A percentile compares a stretch with the other conserved stretches of the same genome.
These are phyloP conservation scores for Drosophila tanythrix DNA, from an alignment of 2,888 invertebrate genomes.

Conservation along the genomic window DNA sequence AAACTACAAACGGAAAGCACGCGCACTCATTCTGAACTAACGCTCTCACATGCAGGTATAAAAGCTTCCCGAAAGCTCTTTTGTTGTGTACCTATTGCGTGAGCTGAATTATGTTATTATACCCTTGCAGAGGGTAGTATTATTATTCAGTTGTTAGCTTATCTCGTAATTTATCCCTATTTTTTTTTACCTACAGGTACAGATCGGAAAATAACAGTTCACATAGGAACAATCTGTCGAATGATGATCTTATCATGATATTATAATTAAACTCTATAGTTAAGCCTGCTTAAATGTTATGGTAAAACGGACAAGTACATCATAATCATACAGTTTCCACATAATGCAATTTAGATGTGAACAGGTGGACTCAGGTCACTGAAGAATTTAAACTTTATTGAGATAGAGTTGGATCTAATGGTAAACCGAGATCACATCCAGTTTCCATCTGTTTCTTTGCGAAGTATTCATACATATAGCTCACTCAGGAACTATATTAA, in stretches of 20 bases:
- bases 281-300: background rate
- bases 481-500: background rate
- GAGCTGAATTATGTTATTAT: slow-evolving; percentile 17
- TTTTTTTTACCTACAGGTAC: background rate
- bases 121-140: background rate
- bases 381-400: background rate
- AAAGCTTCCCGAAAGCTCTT: slow-evolving; percentile 69
- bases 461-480: background rate
- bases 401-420: background rate
- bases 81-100: slow-evolving; percentile 21
- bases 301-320: background rate
- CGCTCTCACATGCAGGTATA: slow-evolving; percentile 47
- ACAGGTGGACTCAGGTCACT: background rate
- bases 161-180: background rate
- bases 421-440: background rate
- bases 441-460: background rate
- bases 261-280: background rate
- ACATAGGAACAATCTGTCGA: background rate
- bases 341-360: background rate
- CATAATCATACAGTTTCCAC: background rate
- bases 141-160: background rate
- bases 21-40: slow-evolving; percentile 27
- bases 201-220: background rate
- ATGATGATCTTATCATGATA: background rate
- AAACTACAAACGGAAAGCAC: slow-evolving; percentile 8